phyloP scores from a whole-genome alignment of 2,113 vertebrate species.

The Pavo muticus region DNA sequence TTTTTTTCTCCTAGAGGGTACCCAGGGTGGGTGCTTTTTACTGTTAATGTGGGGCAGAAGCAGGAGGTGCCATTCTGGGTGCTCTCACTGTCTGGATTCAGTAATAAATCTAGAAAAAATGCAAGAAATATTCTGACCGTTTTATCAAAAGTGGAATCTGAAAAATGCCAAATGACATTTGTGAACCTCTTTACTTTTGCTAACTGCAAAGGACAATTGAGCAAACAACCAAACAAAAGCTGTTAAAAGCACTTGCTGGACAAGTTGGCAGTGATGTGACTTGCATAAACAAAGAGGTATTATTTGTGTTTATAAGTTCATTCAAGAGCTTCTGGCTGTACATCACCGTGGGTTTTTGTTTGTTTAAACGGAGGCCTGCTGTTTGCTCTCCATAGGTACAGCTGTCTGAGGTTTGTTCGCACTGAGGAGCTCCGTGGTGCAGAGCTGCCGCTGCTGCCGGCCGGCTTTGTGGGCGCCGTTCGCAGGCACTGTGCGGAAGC shows the following conservation, averaged over 20 bases:
- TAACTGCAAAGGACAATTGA: neutral
- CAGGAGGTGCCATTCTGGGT: neutral
- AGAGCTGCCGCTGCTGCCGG: conserved; percentile 81
- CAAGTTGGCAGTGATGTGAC: neutral
- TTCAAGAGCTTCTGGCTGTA: neutral
- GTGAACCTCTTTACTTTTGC: neutral
- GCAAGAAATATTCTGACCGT: neutral
- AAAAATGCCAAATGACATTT: neutral
- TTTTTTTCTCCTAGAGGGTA: neutral
- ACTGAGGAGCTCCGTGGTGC: conserved; percentile 76
- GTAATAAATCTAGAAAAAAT: neutral
- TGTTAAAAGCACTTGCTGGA: neutral
- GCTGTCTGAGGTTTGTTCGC: conserved; percentile 85
- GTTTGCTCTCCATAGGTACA: conserved; percentile 76
- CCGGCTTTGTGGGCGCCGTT: conserved; percentile 78
- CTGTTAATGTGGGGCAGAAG: neutral
- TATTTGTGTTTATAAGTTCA: neutral
- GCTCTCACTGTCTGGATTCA: neutral
- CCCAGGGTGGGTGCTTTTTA: neutral
- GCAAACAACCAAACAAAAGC: neutral
- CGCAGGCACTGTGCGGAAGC: conserved; percentile 82
- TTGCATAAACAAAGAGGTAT: neutral
- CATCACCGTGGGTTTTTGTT: neutral
- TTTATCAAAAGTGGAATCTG: neutral
- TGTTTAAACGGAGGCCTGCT: neutral